These are phyloP conservation scores for Marisa cornuarietis DNA, from an alignment of 1,140 invertebrate genomes.

Conservation along the genomic window DNA sequence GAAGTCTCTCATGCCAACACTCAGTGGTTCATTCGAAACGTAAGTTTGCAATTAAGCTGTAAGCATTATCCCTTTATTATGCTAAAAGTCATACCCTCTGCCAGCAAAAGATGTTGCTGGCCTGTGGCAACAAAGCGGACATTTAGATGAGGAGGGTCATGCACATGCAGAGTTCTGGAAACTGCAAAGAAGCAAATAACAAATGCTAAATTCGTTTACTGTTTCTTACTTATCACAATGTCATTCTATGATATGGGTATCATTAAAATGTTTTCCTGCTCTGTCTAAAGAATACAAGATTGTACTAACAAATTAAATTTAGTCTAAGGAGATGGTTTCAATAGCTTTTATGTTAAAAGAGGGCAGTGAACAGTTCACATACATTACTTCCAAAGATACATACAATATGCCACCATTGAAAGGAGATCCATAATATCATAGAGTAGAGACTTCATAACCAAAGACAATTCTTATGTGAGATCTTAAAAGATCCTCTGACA, in stretches of 20 bases:
- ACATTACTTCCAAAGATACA: no score
- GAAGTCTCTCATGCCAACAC: no score
- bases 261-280: no score
- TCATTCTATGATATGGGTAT: no score
- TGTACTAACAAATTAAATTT: no score
- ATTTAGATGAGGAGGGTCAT: slow-evolving; percentile 14
- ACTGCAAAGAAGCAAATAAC: slow-evolving; percentile 9
- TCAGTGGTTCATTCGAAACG: no score
- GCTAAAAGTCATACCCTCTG: not conserved
- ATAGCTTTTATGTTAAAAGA: not conserved
- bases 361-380: no score
- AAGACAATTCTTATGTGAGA: not conserved
- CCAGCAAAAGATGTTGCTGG: slow-evolving; percentile 15
- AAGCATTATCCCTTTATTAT: not conserved
- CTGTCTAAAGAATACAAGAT: no score
- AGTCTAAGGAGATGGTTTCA: not conserved
- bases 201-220: not conserved
- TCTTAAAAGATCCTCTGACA: not conserved
- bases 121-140: slow-evolving; percentile 8
- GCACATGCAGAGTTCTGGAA: slow-evolving; percentile 3
- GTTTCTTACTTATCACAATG: no score
- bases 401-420: not conserved
- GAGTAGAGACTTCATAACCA: not conserved
- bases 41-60: no score
- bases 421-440: not conserved